Evolutionary conservation across 2,113 vertebrate species (phyloP).

Genomic region (Todiramphus saurophagus): DNA sequence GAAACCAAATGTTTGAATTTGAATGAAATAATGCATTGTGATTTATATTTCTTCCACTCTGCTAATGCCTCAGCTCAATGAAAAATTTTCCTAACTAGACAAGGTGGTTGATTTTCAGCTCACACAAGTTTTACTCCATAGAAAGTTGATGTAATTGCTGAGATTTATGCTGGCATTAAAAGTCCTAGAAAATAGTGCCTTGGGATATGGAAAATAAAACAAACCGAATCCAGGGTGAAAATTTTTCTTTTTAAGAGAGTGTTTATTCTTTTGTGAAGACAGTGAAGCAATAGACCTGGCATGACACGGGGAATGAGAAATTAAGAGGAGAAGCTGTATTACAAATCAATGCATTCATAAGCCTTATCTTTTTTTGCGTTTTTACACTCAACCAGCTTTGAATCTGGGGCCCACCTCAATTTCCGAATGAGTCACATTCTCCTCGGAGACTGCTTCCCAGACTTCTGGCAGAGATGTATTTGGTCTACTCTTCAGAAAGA

Average conservation of each 20-base stretch:
- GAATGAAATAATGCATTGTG: conserved; percentile 3
- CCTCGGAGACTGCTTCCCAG: conserved; percentile 35
- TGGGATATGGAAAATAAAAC: conserved; percentile 49
- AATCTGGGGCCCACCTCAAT: conserved; percentile 18
- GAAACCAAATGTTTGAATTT: background rate
- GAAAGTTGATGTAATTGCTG: conserved; percentile 44
- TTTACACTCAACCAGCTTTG: background rate
- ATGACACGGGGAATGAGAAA: background rate
- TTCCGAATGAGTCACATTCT: conserved; percentile 39
- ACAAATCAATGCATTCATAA: background rate
- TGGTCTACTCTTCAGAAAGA: conserved; percentile 45
- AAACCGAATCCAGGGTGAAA: background rate
- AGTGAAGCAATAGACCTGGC: background rate
- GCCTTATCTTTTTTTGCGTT: conserved; percentile 30
- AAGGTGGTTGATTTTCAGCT: conserved; percentile 30
- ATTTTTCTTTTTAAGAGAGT: conserved; percentile 32
- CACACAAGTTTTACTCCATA: conserved; percentile 16
- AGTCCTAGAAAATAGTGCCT: conserved; percentile 22
- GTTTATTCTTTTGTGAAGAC: conserved; percentile 16
- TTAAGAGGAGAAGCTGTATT: background rate
- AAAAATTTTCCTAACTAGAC: conserved; percentile 1
- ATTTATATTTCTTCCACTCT: background rate
- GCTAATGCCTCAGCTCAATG: conserved; percentile 2
- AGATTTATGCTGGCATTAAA: conserved; percentile 46
- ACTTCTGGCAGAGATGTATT: conserved; percentile 31